Base-by-base conservation (phyloP, 1,140 invertebrate species). In the Drosophila pruinosa region DNA sequence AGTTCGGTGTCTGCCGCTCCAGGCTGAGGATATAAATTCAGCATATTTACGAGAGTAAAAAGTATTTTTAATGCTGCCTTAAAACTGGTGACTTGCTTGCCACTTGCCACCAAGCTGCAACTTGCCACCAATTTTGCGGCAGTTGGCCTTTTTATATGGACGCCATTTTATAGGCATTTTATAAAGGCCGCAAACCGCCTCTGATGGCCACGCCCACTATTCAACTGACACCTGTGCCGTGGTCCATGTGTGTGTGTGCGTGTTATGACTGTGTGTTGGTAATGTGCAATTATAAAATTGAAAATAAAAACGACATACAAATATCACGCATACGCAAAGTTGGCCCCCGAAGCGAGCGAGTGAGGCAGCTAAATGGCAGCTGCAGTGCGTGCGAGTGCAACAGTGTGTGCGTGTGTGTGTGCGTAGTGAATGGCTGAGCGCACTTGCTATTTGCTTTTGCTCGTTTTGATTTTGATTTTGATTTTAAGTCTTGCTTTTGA, bases 141-240 rank as follows among this genome's bases (percentile, higher is more conserved):
- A 38, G 17, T 63, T 54, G 8, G 12, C 4, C 10, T 50, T 36
- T 58, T 65, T 65, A 53, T 81, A 81, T 73, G 72, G 64, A 74
- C 81, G 81, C 81, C 81, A 85, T 85, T 85, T 85, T 85, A 54
- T 61, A 41, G 72, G 63, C 41, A 15, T 24, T 73, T n/a, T 70
- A 41, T 71, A 52, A 48, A 75, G 78, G 78, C 74, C 74, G 56
- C 61, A 41, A 43, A 48, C 19, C 26, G 65, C 65, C 31, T 47
- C 69, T 67, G 76, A 70, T 86, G 73, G 80, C 74, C 81, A 86
- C 81, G 82, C 81, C 82, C 76, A 88, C 81, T 53, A 7, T 15
- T 57, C 6, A 26, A 28, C 31, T 41, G 34, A 50, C 74, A 72
- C 45, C 45, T 57, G 52, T 38, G 62, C 67, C 57, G 59, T 53